Evolutionary conservation across 2,888 invertebrate genomes (phyloP).

Genomic region (Sphinx pinastri): DNA sequence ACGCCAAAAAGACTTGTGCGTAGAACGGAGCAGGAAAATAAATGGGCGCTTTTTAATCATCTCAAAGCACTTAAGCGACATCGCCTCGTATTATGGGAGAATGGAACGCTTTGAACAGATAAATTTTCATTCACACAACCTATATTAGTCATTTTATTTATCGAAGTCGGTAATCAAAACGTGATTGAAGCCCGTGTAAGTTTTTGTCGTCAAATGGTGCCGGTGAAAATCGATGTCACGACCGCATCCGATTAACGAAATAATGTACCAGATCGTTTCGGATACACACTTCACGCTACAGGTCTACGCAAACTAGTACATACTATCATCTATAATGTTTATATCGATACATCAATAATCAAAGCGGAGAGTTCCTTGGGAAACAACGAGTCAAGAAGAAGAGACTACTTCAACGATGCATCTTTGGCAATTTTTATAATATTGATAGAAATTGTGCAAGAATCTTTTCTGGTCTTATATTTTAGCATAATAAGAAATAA

Average conservation of each 20-base stretch:
- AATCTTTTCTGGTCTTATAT: too few species aligned
- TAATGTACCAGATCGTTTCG: slow-evolving; percentile 3
- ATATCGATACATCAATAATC: too few species aligned
- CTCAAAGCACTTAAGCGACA: neutral
- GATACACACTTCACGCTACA: neutral
- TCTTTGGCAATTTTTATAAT: too few species aligned
- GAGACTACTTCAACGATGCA: too few species aligned
- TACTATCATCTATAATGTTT: too few species aligned
- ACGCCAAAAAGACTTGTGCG: neutral
- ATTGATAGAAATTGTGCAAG: too few species aligned
- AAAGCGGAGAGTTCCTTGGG: too few species aligned
- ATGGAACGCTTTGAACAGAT: neutral
- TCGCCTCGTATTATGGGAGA: neutral
- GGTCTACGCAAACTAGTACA: neutral
- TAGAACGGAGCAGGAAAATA: neutral
- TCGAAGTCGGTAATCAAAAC: slow-evolving; percentile 23
- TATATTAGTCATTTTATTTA: slow-evolving; percentile 3
- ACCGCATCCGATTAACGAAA: slow-evolving; percentile 24
- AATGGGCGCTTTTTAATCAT: neutral
- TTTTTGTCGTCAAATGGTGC: slow-evolving; percentile 21
- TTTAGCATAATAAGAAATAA: too few species aligned
- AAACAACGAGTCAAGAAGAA: too few species aligned
- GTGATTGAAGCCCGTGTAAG: slow-evolving; percentile 21
- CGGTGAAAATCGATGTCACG: slow-evolving; percentile 28
- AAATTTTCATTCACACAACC: neutral